Base-by-base conservation (phyloP, 2,888 invertebrate genomes). In the Idaea dimidiata region DNA sequence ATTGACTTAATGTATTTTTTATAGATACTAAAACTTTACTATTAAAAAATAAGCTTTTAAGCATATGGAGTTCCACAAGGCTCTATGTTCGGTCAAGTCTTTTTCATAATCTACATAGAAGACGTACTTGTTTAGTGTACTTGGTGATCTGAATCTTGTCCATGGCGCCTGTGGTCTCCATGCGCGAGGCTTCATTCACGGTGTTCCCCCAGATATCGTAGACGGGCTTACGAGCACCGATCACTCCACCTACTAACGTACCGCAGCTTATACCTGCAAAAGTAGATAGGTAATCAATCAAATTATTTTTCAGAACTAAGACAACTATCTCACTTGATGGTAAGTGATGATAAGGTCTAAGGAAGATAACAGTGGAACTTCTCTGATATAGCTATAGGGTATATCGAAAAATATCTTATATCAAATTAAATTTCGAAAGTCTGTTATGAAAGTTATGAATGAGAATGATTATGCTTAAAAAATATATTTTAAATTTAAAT, bases 141-240 rank as follows among this genome's bases (percentile, higher is more conserved):
- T 95, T 95, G 16, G 97, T 97, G 66, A 98, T 98, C 93, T 99
- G 99, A 71, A 99, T 97, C 66, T 95, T 94, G 75, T 97, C 97
- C 92, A 96, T 95, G 55, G 95, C 94, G 0, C 99, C 99, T 0
- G 97, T 98, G 53, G 97, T 97, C 87, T 99, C 99, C 99, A 99
- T 99, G 54, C 99, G 94, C n/a, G 98, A 97, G 2, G 99, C 98
- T 74, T 98, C 97, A 87, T 99, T 99, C 0, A 99, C 98, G 0
- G 98, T 99, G 86, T 99, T 97, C 0, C 99, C 98, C 98, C 99
- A 99, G 73, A 99, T 97, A 84, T 99, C 99, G 87, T 97, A 99
- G 67, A 98, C 98, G 0, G 99, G 99, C 83, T 99, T 98, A 58
- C 97, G 94, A 0, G 98, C 98, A 5, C 98, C 99, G 72, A 99